Evolutionary conservation across 2,113 vertebrate genomes (phyloP), one percentile per base, ranked within the genome.

Genomic region (Podarcis raffonei): DNA sequence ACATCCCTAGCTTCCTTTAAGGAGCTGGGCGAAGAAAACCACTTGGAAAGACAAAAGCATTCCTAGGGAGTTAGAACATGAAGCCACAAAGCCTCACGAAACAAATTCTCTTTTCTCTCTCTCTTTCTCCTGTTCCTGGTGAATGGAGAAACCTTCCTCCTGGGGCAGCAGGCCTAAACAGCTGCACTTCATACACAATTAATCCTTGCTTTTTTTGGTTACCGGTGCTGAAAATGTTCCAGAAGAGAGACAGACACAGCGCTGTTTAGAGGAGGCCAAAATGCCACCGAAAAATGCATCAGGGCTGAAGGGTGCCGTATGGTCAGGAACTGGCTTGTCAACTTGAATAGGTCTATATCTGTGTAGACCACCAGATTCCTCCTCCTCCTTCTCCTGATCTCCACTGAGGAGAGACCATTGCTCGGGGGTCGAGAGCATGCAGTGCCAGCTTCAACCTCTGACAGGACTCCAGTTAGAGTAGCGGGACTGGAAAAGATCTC

Each of bases 11-110:
- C 32, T 59, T 59, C 93, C 4, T 75, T 71, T 78, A 91, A 84
- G 90, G 88, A 2, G 1, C 5, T 0, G 74, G 72, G 23, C 30
- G 12, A 57, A 22, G 27, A 57, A 2, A 83, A 83, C 42, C 18
- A 22, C 42, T 74, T 23, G 69, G 65, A 74, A 76, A 75, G 92
- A 59, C 23, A 85, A 84, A 94, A 89, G 32, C 35, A 85, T 93
- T 20, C 74, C 71, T 78, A 82, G 90, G 91, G 59, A 0, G 42
- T 93, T 88, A 91, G 16, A 92, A 27, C 6, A 89, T 27, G 15
- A 16, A 89, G 85, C n/a, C 71, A 83, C 59, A 32, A 77, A 91
- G 89, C 86, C 32, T 20, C 32, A 57, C 42, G 48, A 82, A 90
- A 88, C 9, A 87, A 71, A 83, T 13, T 20, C 18, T 39, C 78